These are phyloP conservation scores for Phalacrocorax carbo DNA, from an alignment of 2,113 vertebrate species.

Conservation along the genomic window DNA sequence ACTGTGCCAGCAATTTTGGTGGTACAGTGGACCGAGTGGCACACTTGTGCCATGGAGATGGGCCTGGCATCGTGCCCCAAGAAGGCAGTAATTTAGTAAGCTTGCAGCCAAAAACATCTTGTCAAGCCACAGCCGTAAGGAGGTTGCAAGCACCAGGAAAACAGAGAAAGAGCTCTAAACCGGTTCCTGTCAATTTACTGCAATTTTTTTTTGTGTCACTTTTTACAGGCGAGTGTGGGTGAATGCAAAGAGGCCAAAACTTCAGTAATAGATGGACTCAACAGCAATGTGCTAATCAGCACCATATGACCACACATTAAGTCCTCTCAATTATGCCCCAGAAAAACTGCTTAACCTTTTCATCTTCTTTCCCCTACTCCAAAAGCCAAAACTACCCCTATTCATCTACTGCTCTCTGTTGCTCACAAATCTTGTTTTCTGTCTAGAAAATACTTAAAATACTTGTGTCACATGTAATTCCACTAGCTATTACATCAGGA, in stretches of 20 bases:
- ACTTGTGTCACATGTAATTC: slow-evolving; percentile 29
- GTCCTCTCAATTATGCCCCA: neutral
- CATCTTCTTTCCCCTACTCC: neutral
- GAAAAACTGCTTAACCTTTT: neutral
- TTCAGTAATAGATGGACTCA: neutral
- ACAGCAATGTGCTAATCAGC: neutral
- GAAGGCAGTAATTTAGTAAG: neutral
- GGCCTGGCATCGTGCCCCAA: neutral
- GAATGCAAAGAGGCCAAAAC: neutral
- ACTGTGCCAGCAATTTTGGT: neutral
- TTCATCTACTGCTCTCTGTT: neutral
- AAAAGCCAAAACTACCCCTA: neutral
- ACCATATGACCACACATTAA: neutral
- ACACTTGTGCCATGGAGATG: neutral
- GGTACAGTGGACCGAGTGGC: neutral
- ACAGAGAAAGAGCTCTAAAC: neutral
- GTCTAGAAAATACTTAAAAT: neutral
- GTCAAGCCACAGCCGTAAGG: neutral
- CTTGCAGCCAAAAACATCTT: neutral
- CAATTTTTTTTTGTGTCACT: neutral
- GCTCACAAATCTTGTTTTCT: neutral
- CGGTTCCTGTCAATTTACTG: neutral
- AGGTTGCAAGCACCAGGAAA: neutral
- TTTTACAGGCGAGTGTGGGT: neutral
- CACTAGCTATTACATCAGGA: neutral